Evolutionary conservation across 2,113 vertebrate genomes (phyloP).

Genomic region (Zapornia atra): DNA sequence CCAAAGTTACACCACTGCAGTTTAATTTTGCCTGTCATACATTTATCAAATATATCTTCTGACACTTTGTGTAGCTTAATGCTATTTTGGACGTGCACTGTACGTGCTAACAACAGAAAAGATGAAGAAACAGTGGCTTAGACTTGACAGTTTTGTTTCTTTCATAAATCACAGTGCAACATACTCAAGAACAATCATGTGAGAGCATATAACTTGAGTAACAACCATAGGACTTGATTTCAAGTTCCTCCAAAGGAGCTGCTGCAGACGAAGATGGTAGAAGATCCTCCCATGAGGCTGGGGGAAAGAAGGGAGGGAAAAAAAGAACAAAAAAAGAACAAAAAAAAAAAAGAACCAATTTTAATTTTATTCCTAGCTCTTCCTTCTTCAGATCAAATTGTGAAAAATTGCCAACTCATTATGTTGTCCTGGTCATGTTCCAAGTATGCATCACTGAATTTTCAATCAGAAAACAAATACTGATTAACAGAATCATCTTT

Average conservation of each 20-base stretch:
- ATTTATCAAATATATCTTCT: neutral
- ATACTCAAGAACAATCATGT: neutral
- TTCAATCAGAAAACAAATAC: slow-evolving; percentile 9
- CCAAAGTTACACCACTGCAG: neutral
- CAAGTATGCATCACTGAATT: neutral
- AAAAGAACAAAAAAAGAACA: too few species aligned
- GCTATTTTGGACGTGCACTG: neutral
- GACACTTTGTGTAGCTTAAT: neutral
- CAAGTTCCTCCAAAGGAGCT: neutral
- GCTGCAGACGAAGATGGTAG: neutral
- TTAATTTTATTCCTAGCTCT: neutral
- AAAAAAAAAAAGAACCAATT: neutral
- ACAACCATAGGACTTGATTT: neutral
- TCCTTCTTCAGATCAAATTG: neutral
- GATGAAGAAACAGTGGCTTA: neutral
- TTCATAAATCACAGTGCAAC: neutral
- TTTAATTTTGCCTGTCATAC: neutral
- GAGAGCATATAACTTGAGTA: neutral
- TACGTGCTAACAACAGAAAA: neutral
- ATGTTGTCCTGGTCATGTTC: neutral
- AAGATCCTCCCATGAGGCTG: neutral
- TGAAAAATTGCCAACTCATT: neutral
- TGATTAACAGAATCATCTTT: neutral
- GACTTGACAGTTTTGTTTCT: neutral
- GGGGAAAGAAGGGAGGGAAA: too few species aligned